phyloP scores from a whole-genome alignment of 2,113 vertebrate species.

The Macquaria ambigua region DNA sequence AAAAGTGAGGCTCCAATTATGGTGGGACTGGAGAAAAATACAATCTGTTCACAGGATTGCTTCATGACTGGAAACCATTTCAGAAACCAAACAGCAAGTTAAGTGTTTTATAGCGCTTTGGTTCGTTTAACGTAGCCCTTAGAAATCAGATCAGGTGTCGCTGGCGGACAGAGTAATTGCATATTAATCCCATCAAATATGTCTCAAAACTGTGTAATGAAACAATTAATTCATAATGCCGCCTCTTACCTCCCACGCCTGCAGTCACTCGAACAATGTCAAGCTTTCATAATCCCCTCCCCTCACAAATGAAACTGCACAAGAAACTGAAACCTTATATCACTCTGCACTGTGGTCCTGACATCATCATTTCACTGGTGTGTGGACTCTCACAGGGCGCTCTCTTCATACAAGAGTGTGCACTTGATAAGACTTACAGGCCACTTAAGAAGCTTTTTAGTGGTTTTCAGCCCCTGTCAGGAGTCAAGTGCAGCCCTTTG shows the following conservation, averaged over 20 bases:
- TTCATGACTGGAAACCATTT: constrained; percentile 82
- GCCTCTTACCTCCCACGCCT: constrained; percentile 41
- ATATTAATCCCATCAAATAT: constrained; percentile 75
- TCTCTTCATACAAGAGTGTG: constrained; percentile 54
- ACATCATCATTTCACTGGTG: constrained; percentile 55
- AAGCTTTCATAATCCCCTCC: constrained; percentile 52
- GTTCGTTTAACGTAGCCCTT: constrained; percentile 61
- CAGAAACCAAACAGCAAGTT: constrained; percentile 70
- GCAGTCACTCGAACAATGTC: constrained; percentile 51
- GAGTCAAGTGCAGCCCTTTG: constrained; percentile 72
- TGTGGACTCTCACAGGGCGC: background rate
- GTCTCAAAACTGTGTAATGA: constrained; percentile 68
- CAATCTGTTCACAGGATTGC: constrained; percentile 73
- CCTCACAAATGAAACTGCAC: constrained; percentile 41
- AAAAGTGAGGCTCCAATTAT: constrained; percentile 78
- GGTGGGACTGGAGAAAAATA: constrained; percentile 68
- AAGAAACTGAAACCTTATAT: constrained; percentile 62
- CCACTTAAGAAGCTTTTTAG: constrained; percentile 67
- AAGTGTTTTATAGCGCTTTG: constrained; percentile 74
- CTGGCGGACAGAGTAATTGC: constrained; percentile 57
- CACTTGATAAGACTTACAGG: constrained; percentile 70
- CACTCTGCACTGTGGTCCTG: constrained; percentile 53
- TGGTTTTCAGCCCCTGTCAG: constrained; percentile 62
- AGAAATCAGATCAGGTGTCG: constrained; percentile 75
- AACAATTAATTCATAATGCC: constrained; percentile 61